Conservation (phyloP, 1,140 invertebrate genomes). For the Amphibalanus amphitrite region DNA sequence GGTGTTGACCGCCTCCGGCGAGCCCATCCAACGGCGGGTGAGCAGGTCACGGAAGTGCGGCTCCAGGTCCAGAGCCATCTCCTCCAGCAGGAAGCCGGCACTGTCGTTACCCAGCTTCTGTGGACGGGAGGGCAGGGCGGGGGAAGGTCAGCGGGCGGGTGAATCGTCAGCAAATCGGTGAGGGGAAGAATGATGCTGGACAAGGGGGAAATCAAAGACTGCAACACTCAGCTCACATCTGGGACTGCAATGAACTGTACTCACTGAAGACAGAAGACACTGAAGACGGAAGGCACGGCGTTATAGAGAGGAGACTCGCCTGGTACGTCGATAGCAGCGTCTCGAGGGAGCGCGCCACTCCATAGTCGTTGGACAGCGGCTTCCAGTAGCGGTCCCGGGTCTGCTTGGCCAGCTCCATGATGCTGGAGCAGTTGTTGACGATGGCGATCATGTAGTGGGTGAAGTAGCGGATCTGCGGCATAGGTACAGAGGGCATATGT, state of each 20-base stretch:
- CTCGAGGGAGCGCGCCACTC: conserved; percentile 44
- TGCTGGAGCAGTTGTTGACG: conserved; percentile 77
- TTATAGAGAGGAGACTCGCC: neutral
- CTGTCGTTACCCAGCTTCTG: conserved; percentile 15
- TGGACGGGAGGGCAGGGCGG: too few species aligned
- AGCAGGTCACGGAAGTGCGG: conserved; percentile 74
- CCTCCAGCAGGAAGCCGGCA: conserved; percentile 60
- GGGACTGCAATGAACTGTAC: too few species aligned
- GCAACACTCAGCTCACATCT: too few species aligned
- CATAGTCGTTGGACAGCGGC: conserved; percentile 35
- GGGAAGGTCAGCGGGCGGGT: too few species aligned
- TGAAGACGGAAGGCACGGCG: too few species aligned
- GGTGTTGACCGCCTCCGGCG: conserved; percentile 67
- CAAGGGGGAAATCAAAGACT: too few species aligned
- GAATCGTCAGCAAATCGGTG: too few species aligned
- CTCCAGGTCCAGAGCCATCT: conserved; percentile 77
- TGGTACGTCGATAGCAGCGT: conserved; percentile 38
- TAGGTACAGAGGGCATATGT: too few species aligned
- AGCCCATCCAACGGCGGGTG: conserved; percentile 58
- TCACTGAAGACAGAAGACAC: too few species aligned
- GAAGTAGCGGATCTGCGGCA: conserved; percentile 47
- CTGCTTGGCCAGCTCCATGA: conserved; percentile 67
- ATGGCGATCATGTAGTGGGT: conserved; percentile 88
- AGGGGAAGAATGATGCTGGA: too few species aligned
- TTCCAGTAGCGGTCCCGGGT: conserved; percentile 64